Percentiles rank a stretch among this genome's conserved stretches.
phyloP scores from a whole-genome alignment of 2,113 vertebrate genomes.

The Holacanthus passer region DNA sequence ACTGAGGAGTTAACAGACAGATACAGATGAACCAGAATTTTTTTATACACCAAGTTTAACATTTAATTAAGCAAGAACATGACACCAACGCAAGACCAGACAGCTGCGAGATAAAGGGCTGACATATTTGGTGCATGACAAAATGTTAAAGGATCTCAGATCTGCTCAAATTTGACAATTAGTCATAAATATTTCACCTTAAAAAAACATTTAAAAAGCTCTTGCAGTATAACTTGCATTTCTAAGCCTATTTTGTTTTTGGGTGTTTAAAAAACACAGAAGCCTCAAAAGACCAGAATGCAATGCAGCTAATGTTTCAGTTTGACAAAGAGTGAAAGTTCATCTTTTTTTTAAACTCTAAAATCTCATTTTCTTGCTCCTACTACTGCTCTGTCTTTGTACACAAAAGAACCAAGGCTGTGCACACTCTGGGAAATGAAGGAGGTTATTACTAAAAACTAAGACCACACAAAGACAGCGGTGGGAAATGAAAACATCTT shows the following conservation, averaged over 20 bases:
- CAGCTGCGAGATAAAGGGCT: not conserved
- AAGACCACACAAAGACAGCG: not conserved
- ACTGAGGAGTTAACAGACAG: constrained; percentile 1
- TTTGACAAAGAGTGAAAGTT: not conserved
- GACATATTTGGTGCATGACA: constrained; percentile 5
- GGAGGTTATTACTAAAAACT: not conserved
- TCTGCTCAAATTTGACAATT: not conserved
- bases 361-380: not conserved
- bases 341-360: not conserved
- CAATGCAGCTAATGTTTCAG: not conserved
- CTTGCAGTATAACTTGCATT: not conserved
- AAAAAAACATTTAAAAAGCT: not conserved
- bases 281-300: not conserved
- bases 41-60: not conserved
- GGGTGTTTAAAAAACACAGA: not conserved
- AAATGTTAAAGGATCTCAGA: not conserved
- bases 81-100: not conserved
- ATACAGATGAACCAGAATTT: not conserved
- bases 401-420: not conserved
- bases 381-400: not conserved
- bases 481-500: not conserved
- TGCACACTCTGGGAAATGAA: not conserved
- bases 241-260: too few species aligned
- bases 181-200: not conserved
- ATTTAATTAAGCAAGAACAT: not conserved